Percentiles rank a stretch among this genome's conserved stretches.
These are phyloP conservation scores for Silurus lanzhouensis DNA, from an alignment of 2,797 vertebrate species.

Conservation along the genomic window DNA sequence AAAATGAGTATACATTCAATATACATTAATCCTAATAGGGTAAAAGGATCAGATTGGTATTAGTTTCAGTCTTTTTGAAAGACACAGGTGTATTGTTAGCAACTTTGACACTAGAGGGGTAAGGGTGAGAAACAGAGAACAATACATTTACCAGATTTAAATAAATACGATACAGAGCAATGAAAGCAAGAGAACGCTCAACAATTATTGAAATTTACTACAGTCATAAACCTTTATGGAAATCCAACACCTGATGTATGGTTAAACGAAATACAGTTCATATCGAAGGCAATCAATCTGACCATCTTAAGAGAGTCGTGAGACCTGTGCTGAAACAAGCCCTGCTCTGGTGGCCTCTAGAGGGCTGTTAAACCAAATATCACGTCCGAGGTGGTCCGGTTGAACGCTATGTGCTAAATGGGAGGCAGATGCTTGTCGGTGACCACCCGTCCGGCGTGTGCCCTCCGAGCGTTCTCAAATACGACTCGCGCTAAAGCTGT, in stretches of 20 bases:
- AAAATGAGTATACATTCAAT: not conserved
- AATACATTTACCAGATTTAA: conserved; percentile 44
- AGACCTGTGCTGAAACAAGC: conserved; percentile 58
- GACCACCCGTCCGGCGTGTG: conserved; percentile 25
- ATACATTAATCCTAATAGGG: not conserved
- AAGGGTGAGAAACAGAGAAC: conserved; percentile 25
- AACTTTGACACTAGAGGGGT: not conserved
- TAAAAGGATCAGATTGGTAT: not conserved
- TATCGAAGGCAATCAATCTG: conserved; percentile 65
- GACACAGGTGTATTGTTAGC: not conserved
- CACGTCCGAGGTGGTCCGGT: conserved; percentile 56
- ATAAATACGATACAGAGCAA: conserved; percentile 28
- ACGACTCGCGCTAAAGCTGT: conserved; percentile 48
- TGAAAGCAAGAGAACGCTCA: conserved; percentile 43
- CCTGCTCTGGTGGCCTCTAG: conserved; percentile 43
- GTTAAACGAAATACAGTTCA: conserved; percentile 60
- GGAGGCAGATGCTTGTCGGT: conserved; percentile 62
- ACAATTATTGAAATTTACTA: conserved; percentile 65
- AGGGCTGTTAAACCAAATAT: conserved; percentile 56
- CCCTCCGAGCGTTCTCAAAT: conserved; percentile 40
- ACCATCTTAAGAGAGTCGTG: conserved; percentile 57
- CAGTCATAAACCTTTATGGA: conserved; percentile 59
- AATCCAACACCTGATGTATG: conserved; percentile 65
- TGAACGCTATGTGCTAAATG: conserved; percentile 62
- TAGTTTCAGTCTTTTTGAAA: not conserved